phyloP scores from a whole-genome alignment of 2,797 vertebrate genomes.

The Hirundo rustica region DNA sequence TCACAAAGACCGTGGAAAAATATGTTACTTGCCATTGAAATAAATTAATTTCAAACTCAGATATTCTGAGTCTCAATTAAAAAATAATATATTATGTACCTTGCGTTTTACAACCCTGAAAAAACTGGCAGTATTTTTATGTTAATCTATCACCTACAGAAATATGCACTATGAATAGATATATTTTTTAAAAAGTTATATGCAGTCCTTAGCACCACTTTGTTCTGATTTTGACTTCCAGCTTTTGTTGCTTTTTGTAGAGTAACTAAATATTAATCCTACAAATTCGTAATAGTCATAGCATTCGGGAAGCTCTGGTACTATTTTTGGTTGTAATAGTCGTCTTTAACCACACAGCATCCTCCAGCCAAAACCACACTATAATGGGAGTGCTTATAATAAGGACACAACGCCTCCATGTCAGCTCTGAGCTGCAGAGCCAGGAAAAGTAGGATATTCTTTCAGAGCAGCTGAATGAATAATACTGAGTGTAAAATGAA shows the following conservation, averaged over 20 bases:
- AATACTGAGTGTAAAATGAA: not conserved
- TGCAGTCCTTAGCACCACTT: not conserved
- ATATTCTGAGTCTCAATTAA: not conserved
- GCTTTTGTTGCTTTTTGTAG: not conserved
- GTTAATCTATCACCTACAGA: not conserved
- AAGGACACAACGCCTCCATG: not conserved
- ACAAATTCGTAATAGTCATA: not conserved
- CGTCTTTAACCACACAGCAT: not conserved
- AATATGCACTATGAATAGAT: not conserved
- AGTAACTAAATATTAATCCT: constrained; percentile 3
- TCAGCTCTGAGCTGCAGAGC: constrained; percentile 13
- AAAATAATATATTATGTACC: not conserved
- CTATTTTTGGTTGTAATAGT: constrained; percentile 12
- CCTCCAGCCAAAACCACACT: constrained; percentile 13
- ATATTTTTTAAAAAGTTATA: not conserved
- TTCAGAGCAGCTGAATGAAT: not conserved
- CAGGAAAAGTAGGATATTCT: not conserved
- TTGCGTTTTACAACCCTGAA: constrained; percentile 31
- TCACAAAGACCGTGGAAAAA: not conserved
- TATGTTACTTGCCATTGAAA: not conserved
- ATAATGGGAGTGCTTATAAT: not conserved
- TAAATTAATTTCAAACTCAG: not conserved
- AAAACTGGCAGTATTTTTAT: not conserved
- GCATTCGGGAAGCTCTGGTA: not conserved
- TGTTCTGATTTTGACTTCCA: not conserved